Base-by-base conservation (phyloP, 1,140 invertebrate genomes). In the Zaprionus gabonicus region DNA sequence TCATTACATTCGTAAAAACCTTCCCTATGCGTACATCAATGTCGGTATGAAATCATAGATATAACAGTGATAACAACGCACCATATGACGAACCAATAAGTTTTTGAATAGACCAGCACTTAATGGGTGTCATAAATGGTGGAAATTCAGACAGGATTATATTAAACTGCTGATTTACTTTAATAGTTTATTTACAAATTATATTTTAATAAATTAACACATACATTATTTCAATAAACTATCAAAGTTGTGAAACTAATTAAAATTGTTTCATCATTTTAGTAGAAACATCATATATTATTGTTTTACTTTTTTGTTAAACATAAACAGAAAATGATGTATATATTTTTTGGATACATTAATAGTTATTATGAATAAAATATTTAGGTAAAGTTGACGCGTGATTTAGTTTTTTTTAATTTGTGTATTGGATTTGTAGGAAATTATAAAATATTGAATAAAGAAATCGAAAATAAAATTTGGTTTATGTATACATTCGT, bases 321-420 rank as follows among this genome's bases (percentile, higher is more conserved):
- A 34, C 49, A 38, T 55, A 38, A 38, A 65, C 49, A 38, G 49
- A 49, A 53, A 64, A 53, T 27, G 53, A 49, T 64, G 20, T 64
- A 53, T 64, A 65, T 65, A 65, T 38, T 23, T 63, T 64, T 64
- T 28, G 23, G 20, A 65, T 55, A 65, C 31, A 55, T 65, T 65
- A 38, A 12, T 65, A 55, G 46, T 53, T 15, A 20, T 25, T 25
- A 51, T 13, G 10, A 51, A 51, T 23, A 10, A 20, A 10, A 51
- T 23, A 23, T 25, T 51, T 51, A 51, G 46, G 46, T 51, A 51
- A 51, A 51, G n/a, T 46, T 46, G 17, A 46, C n/a, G n/a, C 41
- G 41, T 46, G 6, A 46, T 17, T 46, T 9, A 46, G 7, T 15
- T 64, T 64, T 34, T 3, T 15, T 49, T 63, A 17, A 25, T 44